Conservation (phyloP, 1,140 invertebrate species). For the Luehdorfia chinensis region DNA sequence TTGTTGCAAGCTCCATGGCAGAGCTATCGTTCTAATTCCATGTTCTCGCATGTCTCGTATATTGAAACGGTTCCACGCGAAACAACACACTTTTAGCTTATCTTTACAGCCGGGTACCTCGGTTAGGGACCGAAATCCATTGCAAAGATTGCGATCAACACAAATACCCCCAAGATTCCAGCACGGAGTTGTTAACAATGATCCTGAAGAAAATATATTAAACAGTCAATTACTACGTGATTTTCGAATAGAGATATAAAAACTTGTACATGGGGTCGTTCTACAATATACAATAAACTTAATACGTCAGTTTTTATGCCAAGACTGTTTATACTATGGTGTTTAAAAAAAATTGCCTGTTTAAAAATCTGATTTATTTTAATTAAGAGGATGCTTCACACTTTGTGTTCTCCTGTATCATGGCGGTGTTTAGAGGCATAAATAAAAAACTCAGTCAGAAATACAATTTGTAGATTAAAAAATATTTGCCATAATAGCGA, state of each 20-base stretch:
- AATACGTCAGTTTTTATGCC: not conserved
- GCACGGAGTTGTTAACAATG: conserved; percentile 51
- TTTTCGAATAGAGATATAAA: not conserved
- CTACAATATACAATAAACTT: not conserved
- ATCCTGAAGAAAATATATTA: conserved; percentile 32
- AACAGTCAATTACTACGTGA: conserved; percentile 12
- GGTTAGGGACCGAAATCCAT: conserved; percentile 35
- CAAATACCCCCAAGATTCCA: conserved; percentile 57
- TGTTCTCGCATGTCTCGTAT: conserved; percentile 42
- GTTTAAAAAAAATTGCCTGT: no score
- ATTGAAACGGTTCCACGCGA: conserved; percentile 52
- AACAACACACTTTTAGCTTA: conserved; percentile 57
- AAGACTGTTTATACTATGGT: no score
- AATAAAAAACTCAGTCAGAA: no score
- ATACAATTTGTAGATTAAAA: no score
- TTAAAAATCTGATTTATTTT: no score
- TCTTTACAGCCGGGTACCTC: conserved; percentile 59
- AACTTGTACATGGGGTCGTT: not conserved
- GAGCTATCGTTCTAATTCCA: conserved; percentile 35
- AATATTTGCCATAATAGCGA: no score
- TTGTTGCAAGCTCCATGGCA: conserved; percentile 40
- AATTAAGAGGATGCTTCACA: no score
- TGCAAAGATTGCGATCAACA: conserved; percentile 47
- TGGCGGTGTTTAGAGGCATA: no score
- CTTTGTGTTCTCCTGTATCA: no score